Evolutionary conservation across 2,797 vertebrate genomes (phyloP), one percentile per base, ranked within the genome.

Genomic region (Characodon lateralis): DNA sequence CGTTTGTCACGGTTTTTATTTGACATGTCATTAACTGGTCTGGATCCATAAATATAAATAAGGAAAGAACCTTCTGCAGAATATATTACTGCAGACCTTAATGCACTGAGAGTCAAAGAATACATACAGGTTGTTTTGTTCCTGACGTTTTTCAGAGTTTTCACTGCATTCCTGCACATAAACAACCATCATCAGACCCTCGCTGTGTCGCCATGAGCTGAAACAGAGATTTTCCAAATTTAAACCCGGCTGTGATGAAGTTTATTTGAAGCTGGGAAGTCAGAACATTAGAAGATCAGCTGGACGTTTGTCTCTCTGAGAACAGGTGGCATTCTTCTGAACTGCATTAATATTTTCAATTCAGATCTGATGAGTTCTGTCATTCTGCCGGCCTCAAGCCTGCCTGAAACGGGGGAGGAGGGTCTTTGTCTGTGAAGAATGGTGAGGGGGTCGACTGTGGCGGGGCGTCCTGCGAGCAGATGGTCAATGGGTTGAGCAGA

Each of bases 241-340:
- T 39, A 22, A 41, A 41, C 63, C 5, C 12, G 20, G 35, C 0
- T 1, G 20, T 41, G 9, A 22, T 66, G 31, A 14, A 68, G 35
- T 24, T 41, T 13, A 12, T 6, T 2, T 41, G 55, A 56, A 56
- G 22, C 55, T 56, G 2, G 24, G 63, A 66, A 13, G 63, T 39
- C 61, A 4, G 31, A 61, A 28, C 59, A 59, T 31, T 0, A 66
- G 63, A 43, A 5, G 65, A n/a, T 68, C 16, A 50, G 46, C 43
- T 35, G 43, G 28, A 2, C 71, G 0, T 39, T 72, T 72, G 13
- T 31, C 71, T 53, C 28, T 58, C 1, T 0, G 48, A 6, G 84
- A 89, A 78, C 92, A 93, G 93, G 90, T 92, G 91, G 71, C 84
- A 89, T 91, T 89, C 79, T 86, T 80, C 59, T 58, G 28, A 66